Conservation (phyloP, 2,888 invertebrate genomes). For the Oxytorus armatus region DNA sequence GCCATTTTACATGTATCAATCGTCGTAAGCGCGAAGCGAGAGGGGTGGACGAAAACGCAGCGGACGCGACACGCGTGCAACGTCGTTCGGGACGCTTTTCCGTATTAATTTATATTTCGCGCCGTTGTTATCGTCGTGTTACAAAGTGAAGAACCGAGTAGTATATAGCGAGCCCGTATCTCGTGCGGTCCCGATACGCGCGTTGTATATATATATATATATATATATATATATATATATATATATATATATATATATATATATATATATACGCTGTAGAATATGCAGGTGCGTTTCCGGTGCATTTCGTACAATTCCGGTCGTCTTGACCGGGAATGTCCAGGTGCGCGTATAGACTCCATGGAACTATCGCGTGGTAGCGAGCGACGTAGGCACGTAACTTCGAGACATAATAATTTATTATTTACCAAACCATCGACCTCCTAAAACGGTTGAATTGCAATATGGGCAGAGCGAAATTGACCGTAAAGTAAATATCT, state of each 20-base stretch:
- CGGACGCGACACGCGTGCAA: conserved; percentile 64
- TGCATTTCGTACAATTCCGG: conserved; percentile 42
- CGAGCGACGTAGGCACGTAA: too few species aligned
- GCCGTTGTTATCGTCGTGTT: neutral
- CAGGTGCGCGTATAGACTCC: conserved; percentile 58
- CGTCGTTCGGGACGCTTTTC: conserved; percentile 54
- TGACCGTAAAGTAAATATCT: too few species aligned
- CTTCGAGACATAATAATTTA: too few species aligned
- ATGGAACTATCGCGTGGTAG: too few species aligned
- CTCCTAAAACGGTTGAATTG: too few species aligned
- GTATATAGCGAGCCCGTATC: conserved; percentile 10
- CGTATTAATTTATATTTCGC: conserved; percentile 49
- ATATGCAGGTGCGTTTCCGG: conserved; percentile 76
- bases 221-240: neutral
- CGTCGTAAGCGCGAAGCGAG: too few species aligned
- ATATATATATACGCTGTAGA: neutral
- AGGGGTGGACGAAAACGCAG: neutral
- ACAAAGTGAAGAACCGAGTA: conserved; percentile 10
- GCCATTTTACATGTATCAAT: too few species aligned
- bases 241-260: neutral
- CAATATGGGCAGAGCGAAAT: too few species aligned
- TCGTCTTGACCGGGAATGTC: conserved; percentile 49
- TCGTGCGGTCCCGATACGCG: neutral
- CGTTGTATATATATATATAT: neutral
- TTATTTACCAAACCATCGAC: too few species aligned